phyloP scores from a whole-genome alignment of 2,113 vertebrate species.

The Pseudonaja textilis region DNA sequence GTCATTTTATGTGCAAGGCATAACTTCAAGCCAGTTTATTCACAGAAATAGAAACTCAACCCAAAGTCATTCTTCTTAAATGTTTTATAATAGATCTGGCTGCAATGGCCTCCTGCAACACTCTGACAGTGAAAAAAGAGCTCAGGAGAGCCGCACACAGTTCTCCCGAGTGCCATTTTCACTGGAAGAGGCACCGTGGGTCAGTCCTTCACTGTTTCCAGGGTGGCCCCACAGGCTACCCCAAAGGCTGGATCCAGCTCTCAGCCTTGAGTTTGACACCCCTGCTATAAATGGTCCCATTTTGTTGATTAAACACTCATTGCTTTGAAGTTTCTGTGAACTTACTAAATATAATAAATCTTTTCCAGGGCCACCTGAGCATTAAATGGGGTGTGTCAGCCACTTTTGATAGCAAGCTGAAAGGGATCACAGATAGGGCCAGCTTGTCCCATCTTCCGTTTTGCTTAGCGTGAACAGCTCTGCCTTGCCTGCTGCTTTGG shows the following conservation, averaged over 20 bases:
- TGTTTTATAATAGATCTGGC: constrained; percentile 41
- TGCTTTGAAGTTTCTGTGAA: background rate
- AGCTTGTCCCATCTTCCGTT: background rate
- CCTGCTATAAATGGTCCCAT: background rate
- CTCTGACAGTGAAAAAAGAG: too few relatives aligned
- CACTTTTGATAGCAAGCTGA: background rate
- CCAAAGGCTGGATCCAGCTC: too few relatives aligned
- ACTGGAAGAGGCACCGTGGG: too few relatives aligned
- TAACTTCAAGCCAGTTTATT: constrained; percentile 50
- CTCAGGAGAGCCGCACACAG: too few relatives aligned
- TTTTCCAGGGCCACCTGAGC: background rate
- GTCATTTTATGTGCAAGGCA: constrained; percentile 47
- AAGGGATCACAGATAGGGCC: background rate
- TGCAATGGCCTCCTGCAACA: too few relatives aligned
- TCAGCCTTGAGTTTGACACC: too few relatives aligned
- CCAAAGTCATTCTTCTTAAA: constrained; percentile 53
- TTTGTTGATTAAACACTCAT: background rate
- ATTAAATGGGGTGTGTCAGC: background rate
- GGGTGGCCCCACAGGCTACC: too few relatives aligned
- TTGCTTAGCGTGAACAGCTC: background rate
- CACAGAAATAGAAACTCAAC: constrained; percentile 52
- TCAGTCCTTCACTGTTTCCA: too few relatives aligned
- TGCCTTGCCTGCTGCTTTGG: background rate
- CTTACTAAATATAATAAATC: background rate
- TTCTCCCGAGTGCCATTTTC: too few relatives aligned